Evolutionary conservation across 1,140 invertebrate species (phyloP), one percentile per base, ranked within the genome.

Genomic region (Archivesica marissinica): DNA sequence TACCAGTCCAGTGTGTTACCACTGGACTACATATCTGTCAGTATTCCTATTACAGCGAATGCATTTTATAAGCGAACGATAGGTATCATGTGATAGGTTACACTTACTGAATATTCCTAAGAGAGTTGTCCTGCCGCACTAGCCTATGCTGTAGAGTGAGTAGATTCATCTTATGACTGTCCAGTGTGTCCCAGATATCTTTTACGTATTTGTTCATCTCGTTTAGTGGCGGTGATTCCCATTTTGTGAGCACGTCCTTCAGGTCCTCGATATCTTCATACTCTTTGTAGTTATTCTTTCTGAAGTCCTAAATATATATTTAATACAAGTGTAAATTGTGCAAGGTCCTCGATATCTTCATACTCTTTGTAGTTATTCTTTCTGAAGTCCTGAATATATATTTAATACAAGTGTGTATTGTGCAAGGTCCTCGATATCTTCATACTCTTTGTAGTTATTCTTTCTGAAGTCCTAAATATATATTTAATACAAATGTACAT

Each of bases 211-310:
- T 91, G 82, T 86, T 89, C 72, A 90, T 89, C 30, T 91, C 88
- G 47, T 89, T 91, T 0, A 91, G 74, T n/a, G 90, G 88, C 13
- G 90, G 89, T 15, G 68, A 88, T 30, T 92, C 90, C 91, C 90
- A 92, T 75, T 89, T 90, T 30, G 84, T 87, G n/a, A 92, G 83
- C 11, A 90, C 86, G 23, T 89, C 85, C 25, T 80, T 52, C 0
- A 90, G 78, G 66, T 90, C 89, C 13, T 44, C 39, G 7, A 92
- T 88, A 61, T 91, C 88, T 79, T 92, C 91, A 70, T 86, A 86
- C 66, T 92, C 90, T 23, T 66, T 66, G 52, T 91, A 91, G 33
- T 87, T 54, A 0, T 54, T 83, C 20, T 77, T 86, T 13, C 91
- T 78, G 39, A 87, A 88, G 33, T 78, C 75, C 90, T 91, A 6